Evolutionary conservation across 2,888 invertebrate species (phyloP).

Genomic region (Dorcus hopei): DNA sequence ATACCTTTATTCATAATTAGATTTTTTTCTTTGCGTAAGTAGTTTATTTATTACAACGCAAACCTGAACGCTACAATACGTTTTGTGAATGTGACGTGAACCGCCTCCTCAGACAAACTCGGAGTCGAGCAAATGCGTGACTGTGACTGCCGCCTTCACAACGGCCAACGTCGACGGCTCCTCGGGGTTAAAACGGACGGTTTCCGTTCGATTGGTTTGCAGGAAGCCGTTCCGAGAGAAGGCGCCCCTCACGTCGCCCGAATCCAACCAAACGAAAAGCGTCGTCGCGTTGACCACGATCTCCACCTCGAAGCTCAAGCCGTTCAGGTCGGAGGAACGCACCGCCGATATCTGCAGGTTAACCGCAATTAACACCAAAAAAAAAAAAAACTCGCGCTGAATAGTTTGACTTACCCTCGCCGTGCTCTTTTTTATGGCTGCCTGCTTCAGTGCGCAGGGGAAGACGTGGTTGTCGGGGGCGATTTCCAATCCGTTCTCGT

Average conservation of each 20-base stretch:
- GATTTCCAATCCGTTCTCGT: slow-evolving; percentile 44
- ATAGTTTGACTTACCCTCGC: slow-evolving; percentile 51
- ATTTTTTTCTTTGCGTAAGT: no score
- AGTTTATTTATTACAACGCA: no score
- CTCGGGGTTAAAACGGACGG: slow-evolving; percentile 33
- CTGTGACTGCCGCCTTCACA: slow-evolving; percentile 29
- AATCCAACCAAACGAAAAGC: slow-evolving; percentile 69
- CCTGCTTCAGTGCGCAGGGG: slow-evolving; percentile 57
- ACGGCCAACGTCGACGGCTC: slow-evolving; percentile 23
- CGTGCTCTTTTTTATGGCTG: slow-evolving; percentile 52
- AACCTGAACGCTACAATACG: no score
- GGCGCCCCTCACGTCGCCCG: slow-evolving; percentile 54
- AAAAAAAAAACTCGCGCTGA: no score
- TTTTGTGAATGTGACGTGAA: no score
- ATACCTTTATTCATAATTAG: no score
- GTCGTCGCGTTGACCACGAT: slow-evolving; percentile 55
- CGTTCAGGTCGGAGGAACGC: slow-evolving; percentile 18
- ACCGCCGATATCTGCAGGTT: slow-evolving; percentile 17
- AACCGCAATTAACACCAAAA: no score
- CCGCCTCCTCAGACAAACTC: slow-evolving; percentile 4
- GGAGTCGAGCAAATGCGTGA: slow-evolving; percentile 9
- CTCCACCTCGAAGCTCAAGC: slow-evolving; percentile 40
- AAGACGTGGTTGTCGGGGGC: slow-evolving; percentile 68
- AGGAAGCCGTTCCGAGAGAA: slow-evolving; percentile 77
- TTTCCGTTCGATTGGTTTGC: slow-evolving; percentile 31